These are phyloP conservation scores for Patiria pectinifera DNA, from an alignment of 53 echinoderm and acorn worm genomes.

Conservation along the genomic window DNA sequence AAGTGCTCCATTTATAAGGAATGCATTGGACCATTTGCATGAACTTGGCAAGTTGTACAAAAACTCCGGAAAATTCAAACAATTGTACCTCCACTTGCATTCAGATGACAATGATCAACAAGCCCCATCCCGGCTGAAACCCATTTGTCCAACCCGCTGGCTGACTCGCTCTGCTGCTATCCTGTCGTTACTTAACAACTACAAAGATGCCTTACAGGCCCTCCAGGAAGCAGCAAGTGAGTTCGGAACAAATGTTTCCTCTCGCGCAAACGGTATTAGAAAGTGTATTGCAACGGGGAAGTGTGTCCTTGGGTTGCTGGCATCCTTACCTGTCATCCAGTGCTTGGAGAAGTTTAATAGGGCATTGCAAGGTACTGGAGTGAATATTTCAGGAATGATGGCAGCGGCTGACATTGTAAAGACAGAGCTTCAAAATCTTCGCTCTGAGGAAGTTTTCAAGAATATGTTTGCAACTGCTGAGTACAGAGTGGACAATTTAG, in stretches of 20 bases:
- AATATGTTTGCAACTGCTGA: slow-evolving; percentile 47
- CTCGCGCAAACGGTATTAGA: slow-evolving; percentile 48
- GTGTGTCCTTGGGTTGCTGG: slow-evolving; percentile 61
- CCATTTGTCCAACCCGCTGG: slow-evolving; percentile 71
- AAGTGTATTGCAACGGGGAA: slow-evolving; percentile 61
- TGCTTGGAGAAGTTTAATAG: slow-evolving; percentile 67
- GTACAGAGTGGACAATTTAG: slow-evolving; percentile 11
- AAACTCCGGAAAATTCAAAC: slow-evolving; percentile 69
- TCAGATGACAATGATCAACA: slow-evolving; percentile 16
- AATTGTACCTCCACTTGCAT: slow-evolving; percentile 51
- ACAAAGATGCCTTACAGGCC: slow-evolving; percentile 51
- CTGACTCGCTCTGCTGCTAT: slow-evolving; percentile 42
- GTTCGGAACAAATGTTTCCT: slow-evolving; percentile 51
- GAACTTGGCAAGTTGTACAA: slow-evolving; percentile 61
- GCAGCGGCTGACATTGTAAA: slow-evolving; percentile 54
- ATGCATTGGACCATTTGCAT: slow-evolving; percentile 59
- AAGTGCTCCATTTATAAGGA: slow-evolving; percentile 47
- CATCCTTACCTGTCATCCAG: slow-evolving; percentile 51
- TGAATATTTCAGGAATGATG: slow-evolving; percentile 61
- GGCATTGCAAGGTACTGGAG: slow-evolving; percentile 48
- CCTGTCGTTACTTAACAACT: slow-evolving; percentile 50
- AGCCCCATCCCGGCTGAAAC: slow-evolving; percentile 52
- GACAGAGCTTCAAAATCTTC: slow-evolving; percentile 48
- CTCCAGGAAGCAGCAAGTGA: slow-evolving; percentile 49
- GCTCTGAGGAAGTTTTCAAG: slow-evolving; percentile 37